Evolutionary conservation across 2,113 vertebrate species (phyloP), one percentile per base, ranked within the genome.

Genomic region (Eolophus roseicapilla): DNA sequence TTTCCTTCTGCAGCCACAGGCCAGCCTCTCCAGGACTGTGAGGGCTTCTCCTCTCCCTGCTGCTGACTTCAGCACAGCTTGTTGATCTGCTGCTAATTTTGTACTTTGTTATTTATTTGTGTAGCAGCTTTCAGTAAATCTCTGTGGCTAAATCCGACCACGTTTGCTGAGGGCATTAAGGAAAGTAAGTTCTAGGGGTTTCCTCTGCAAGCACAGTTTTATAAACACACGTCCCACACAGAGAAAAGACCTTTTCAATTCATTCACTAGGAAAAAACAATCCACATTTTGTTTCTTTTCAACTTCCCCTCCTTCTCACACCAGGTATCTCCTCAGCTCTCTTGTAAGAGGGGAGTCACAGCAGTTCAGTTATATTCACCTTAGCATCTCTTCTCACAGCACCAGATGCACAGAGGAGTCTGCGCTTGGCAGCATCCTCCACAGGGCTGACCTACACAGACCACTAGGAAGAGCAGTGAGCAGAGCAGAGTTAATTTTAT

Each of bases 21-120:
- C 70, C 1, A 5, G 16, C 11, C 33, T 43, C 65, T 68, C 44
- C 44, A 18, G 50, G 15, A 50, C 69, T 35, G 35, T 9, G 1
- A 83, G 41, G 75, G 35, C 33, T 95, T 96, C 64, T 85, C 77
- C 49, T 67, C 63, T 88, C 27, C 75, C 12, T 49, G 20, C n/a
- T 77, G 77, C 93, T 90, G 74, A 82, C 37, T 87, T 85, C n/a
- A 93, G 84, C 37, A 81, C 37, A 60, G 90, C 85, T 60, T 75
- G 92, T 39, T 95, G 57, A 97, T 94, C 93, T 63, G 78, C 67
- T 88, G 90, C 96, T 95, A 96, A 94, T 92, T 96, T 88, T 78
- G 76, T 84, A 63, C 92, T 75, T 78, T 0, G 0, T 52, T 96
- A 83, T 81, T 94, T 96, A 94, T 95, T 90, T 94, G 94, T 44